Percentiles rank a stretch among this genome's conserved stretches.
Evolutionary conservation across 1,140 invertebrate genomes (phyloP).

Genomic region (Pararge aegeria): DNA sequence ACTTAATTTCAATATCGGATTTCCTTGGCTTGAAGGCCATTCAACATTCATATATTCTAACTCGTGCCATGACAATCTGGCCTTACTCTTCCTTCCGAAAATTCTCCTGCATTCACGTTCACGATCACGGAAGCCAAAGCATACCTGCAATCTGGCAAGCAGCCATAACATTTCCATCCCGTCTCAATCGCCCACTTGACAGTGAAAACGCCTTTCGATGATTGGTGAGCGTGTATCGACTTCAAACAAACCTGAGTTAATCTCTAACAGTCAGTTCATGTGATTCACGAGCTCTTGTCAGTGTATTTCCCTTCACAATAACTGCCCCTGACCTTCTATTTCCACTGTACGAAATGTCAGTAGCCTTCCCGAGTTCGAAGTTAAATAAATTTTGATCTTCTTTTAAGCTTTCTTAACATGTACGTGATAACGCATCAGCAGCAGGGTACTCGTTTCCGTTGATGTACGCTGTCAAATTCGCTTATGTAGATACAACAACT

Average conservation of each 20-base stretch:
- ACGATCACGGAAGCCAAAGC: slow-evolving; percentile 17
- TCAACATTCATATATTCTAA: too few species aligned
- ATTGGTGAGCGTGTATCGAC: slow-evolving; percentile 12
- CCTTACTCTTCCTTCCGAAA: neutral
- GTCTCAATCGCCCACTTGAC: slow-evolving; percentile 25
- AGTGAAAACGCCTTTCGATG: slow-evolving; percentile 21
- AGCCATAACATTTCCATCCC: slow-evolving; percentile 21
- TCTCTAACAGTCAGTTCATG: slow-evolving; percentile 5
- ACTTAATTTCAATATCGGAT: too few species aligned
- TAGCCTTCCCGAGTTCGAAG: neutral
- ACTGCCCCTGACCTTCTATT: neutral
- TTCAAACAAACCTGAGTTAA: slow-evolving; percentile 21
- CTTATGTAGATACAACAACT: too few species aligned
- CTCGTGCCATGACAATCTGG: neutral
- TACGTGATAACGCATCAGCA: too few species aligned
- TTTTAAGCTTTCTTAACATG: too few species aligned
- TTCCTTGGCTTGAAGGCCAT: too few species aligned
- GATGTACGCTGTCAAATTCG: too few species aligned
- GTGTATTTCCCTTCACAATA: neutral
- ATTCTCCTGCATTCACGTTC: neutral
- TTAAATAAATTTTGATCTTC: too few species aligned
- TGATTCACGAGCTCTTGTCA: neutral
- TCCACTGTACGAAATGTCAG: neutral
- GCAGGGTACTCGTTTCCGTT: too few species aligned
- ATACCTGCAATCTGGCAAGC: slow-evolving; percentile 14